Evolutionary conservation across 2,888 invertebrate genomes (phyloP).

Genomic region (Oeneis ivallda): DNA sequence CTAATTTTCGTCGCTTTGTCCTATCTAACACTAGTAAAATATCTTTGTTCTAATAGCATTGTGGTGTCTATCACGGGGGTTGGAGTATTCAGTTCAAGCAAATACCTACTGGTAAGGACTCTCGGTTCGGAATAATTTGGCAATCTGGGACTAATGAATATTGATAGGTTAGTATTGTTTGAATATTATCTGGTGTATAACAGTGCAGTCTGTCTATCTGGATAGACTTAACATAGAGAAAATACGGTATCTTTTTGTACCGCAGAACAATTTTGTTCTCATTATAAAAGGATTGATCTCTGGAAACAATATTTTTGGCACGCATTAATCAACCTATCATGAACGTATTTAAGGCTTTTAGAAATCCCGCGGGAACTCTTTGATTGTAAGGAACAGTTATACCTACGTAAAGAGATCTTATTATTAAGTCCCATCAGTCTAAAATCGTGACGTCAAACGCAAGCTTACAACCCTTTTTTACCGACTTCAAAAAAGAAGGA

Average conservation of each 20-base stretch:
- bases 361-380: too few species aligned
- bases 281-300: too few species aligned
- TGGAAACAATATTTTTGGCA: too few species aligned
- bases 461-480: too few species aligned
- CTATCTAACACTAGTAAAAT: neutral
- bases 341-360: too few species aligned
- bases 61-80: constrained; percentile 34
- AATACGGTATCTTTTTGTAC: neutral
- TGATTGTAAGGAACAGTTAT: too few species aligned
- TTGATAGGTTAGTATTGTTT: constrained; percentile 9
- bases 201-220: neutral
- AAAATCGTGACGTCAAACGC: too few species aligned
- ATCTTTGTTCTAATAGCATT: constrained; percentile 35
- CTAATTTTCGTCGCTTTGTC: neutral
- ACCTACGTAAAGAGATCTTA: too few species aligned
- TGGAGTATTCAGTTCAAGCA: constrained; percentile 14
- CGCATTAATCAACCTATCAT: too few species aligned
- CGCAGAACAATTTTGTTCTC: too few species aligned
- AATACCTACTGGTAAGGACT: constrained; percentile 6
- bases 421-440: too few species aligned
- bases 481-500: too few species aligned
- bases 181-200: constrained; percentile 2
- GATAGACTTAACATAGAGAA: neutral
- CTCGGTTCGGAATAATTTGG: constrained; percentile 11
- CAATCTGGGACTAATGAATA: constrained; percentile 11